Evolutionary conservation across 2,113 vertebrate species (phyloP), one percentile per base, ranked within the genome.

Genomic region (Atractosteus spatula): DNA sequence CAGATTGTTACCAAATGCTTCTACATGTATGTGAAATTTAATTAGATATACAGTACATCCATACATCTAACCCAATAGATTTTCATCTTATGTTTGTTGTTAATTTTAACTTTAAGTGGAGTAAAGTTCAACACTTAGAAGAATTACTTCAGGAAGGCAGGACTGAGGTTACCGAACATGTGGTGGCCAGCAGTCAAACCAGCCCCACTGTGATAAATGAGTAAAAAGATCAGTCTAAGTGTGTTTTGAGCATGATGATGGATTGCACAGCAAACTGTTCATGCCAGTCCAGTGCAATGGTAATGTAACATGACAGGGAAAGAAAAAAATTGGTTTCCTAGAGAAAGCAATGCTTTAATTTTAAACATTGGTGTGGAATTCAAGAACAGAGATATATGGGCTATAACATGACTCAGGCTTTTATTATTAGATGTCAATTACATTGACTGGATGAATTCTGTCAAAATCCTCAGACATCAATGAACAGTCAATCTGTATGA

Each of bases 171-270:
- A 4, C 12, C 77, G 11, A 45, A n/a, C 66, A 7, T 63, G n/a
- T 3, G 68, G 55, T 8, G 44, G 70, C 44, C 4, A 13, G 71
- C 63, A 76, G 70, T 76, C 65, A 71, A 44, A 77, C 72, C 57
- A 3, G 41, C 73, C 8, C 16, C 51, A 76, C 72, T 82, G 77
- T 82, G 81, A 83, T 78, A 83, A 76, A 51, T 64, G 69, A 8
- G 77, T 72, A 77, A 78, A 16, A 47, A 70, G 55, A 73, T 64
- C 62, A 79, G 85, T 83, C 84, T 74, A 29, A 80, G 77, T 16
- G 7, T 74, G 75, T 76, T 74, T 73, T 55, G 66, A 72, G 67
- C 7, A 59, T 47, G 59, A 17, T 29, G 42, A 68, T 41, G 41
- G 54, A 7, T 55, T 11, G 8, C 11, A n/a, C 42, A 13, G 16